Percentiles rank a stretch among this genome's conserved stretches.
Conservation (phyloP, 1,140 invertebrate species). For the Anastrepha obliqua region DNA sequence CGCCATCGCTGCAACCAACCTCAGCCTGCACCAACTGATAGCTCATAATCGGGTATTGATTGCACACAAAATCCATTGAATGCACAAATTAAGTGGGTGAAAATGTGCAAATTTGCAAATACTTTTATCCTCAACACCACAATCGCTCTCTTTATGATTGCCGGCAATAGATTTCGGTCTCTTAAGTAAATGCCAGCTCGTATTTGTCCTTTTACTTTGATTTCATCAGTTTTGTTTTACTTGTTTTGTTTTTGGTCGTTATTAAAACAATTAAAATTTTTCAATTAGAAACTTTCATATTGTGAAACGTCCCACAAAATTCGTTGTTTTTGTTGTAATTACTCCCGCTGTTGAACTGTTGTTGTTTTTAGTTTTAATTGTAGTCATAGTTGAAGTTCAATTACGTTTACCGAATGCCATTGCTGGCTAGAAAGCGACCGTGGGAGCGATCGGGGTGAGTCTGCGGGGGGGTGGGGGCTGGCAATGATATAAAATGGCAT, state of each 20-base stretch:
- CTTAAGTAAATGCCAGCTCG: background rate
- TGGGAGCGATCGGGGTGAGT: background rate
- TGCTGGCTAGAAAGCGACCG: background rate
- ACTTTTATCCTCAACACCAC: conserved; percentile 21
- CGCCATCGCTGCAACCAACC: background rate
- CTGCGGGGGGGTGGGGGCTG: background rate
- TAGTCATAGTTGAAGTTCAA: conserved; percentile 26
- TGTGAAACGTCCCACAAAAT: conserved; percentile 9
- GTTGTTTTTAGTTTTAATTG: conserved; percentile 43
- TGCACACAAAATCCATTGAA: conserved; percentile 45
- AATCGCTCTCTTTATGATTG: background rate
- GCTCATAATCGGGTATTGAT: conserved; percentile 38
- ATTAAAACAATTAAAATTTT: conserved; percentile 41
- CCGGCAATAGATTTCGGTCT: background rate
- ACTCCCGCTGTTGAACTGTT: conserved; percentile 13
- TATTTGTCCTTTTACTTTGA: background rate
- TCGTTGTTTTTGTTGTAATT: background rate
- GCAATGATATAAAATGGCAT: background rate
- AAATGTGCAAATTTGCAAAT: conserved; percentile 46
- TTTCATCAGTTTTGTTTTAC: background rate
- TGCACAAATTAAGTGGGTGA: conserved; percentile 39
- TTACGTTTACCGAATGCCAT: conserved; percentile 28
- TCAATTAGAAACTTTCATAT: conserved; percentile 32
- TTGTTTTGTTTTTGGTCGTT: background rate
- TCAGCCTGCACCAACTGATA: background rate